phyloP scores from a whole-genome alignment of 2,888 invertebrate genomes.

The Hypsopygia costalis region DNA sequence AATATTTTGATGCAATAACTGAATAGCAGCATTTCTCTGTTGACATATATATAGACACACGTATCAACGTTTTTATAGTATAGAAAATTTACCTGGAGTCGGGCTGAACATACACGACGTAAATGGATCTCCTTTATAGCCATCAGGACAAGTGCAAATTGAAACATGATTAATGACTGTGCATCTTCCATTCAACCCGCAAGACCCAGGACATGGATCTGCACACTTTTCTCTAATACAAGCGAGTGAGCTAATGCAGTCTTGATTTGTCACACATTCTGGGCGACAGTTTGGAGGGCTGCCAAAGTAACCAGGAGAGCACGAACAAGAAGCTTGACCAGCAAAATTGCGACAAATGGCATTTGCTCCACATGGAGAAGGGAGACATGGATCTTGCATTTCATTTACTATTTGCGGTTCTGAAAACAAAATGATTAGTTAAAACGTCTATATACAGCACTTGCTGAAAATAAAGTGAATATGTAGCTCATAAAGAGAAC shows the following conservation, averaged over 20 bases:
- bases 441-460: too few relatives aligned
- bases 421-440: slow-evolving; percentile 31
- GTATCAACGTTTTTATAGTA: too few relatives aligned
- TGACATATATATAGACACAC: too few relatives aligned
- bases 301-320: slow-evolving; percentile 81
- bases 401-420: slow-evolving; percentile 52
- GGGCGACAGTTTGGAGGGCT: slow-evolving; percentile 85
- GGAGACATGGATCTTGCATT: slow-evolving; percentile 81
- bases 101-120: slow-evolving; percentile 57
- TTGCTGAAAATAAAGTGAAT: too few relatives aligned
- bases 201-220: slow-evolving; percentile 86
- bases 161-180: slow-evolving; percentile 82
- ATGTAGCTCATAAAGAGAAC: too few relatives aligned
- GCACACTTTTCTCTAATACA: slow-evolving; percentile 84
- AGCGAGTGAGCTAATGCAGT: slow-evolving; percentile 83
- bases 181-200: slow-evolving; percentile 80
- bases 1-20: background rate
- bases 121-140: slow-evolving; percentile 83
- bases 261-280: slow-evolving; percentile 83
- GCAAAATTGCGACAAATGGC: slow-evolving; percentile 79
- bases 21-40: too few relatives aligned
- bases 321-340: slow-evolving; percentile 82
- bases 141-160: slow-evolving; percentile 81
- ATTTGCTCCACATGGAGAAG: slow-evolving; percentile 85
- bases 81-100: slow-evolving; percentile 42